Evolutionary conservation across 2,797 vertebrate species (phyloP).

Genomic region (Novumbra hubbsi): DNA sequence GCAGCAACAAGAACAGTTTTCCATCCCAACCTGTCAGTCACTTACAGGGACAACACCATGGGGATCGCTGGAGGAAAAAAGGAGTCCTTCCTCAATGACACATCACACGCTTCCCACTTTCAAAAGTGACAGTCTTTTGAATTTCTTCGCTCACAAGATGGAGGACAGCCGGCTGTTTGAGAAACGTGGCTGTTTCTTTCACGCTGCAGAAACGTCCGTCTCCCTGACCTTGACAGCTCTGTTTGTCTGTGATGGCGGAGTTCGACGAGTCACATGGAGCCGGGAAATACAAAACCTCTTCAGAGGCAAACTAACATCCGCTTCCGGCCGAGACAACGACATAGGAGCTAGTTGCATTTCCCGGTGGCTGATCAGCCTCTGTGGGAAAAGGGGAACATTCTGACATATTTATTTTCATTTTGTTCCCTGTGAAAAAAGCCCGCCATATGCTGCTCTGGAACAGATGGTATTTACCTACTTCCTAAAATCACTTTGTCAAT

Average conservation of each 20-base stretch:
- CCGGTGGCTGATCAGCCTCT: constrained; percentile 80
- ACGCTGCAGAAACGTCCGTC: constrained; percentile 65
- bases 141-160: constrained; percentile 67
- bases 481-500: constrained; percentile 77
- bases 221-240: constrained; percentile 63
- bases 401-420: constrained; percentile 90
- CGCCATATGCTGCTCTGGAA: constrained; percentile 83
- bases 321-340: constrained; percentile 17
- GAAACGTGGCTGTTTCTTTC: constrained; percentile 62
- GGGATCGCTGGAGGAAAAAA: constrained; percentile 70
- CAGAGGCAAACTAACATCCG: constrained; percentile 23
- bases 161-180: constrained; percentile 65
- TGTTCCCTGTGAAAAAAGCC: constrained; percentile 80
- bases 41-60: constrained; percentile 57
- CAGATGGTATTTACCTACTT: constrained; percentile 85
- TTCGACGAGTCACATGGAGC: constrained; percentile 45
- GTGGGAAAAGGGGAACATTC: constrained; percentile 79
- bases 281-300: constrained; percentile 41
- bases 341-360: constrained; percentile 8
- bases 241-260: constrained; percentile 55
- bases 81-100: constrained; percentile 81
- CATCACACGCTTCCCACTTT: constrained; percentile 79
- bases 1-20: constrained; percentile 83
- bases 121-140: constrained; percentile 80
- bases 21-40: constrained; percentile 90